phyloP scores from a whole-genome alignment of 2,797 vertebrate species.

The Scyliorhinus canicula region DNA sequence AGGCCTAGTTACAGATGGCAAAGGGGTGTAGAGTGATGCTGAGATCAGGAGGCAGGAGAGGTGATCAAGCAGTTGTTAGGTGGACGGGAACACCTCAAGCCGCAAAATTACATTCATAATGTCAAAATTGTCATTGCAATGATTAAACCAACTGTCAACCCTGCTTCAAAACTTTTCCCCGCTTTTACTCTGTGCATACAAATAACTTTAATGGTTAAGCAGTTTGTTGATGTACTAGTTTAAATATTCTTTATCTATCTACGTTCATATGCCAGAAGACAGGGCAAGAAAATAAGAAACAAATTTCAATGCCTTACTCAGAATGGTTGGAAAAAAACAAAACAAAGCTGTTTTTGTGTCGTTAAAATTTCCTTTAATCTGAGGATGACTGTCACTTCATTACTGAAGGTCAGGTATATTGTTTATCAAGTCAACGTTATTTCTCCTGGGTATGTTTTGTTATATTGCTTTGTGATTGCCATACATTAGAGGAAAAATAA shows the following conservation, averaged over 20 bases:
- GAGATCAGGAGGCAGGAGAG: no score
- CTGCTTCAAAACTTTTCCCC: neutral
- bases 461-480: constrained; percentile 50
- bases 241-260: neutral
- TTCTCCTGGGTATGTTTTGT: constrained; percentile 61
- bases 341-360: neutral
- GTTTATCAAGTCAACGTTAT: constrained; percentile 57
- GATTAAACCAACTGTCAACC: neutral
- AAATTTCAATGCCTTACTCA: neutral
- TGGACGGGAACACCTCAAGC: no score
- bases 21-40: no score
- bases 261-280: neutral
- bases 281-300: neutral
- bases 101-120: neutral
- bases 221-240: neutral
- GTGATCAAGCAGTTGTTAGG: no score
- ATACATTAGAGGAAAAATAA: constrained; percentile 6
- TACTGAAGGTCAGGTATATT: constrained; percentile 49
- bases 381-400: neutral
- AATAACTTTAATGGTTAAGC: neutral
- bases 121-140: neutral
- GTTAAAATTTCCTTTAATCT: constrained; percentile 11
- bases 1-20: no score
- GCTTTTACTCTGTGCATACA: neutral
- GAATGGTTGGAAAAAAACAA: neutral